These are phyloP conservation scores for Portunus trituberculatus DNA, from an alignment of 1,140 invertebrate genomes.

Conservation along the genomic window DNA sequence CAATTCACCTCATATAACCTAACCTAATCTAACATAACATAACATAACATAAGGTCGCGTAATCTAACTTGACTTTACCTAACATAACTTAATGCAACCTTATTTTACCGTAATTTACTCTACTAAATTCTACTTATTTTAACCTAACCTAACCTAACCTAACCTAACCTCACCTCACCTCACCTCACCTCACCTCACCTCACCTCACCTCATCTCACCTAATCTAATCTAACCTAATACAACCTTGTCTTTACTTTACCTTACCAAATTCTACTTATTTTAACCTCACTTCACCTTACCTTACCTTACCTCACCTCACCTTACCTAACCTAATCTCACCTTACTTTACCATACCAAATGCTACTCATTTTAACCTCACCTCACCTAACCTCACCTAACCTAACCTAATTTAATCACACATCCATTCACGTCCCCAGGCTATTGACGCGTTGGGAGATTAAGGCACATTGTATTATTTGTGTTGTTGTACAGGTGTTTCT, in stretches of 20 bases:
- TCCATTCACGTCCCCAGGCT: neutral
- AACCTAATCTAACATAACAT: too few species aligned
- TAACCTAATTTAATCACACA: neutral
- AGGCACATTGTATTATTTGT: neutral
- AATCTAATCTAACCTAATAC: too few species aligned
- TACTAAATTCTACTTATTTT: too few species aligned
- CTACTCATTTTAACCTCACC: neutral
- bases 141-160: too few species aligned
- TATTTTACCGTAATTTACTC: too few species aligned
- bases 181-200: neutral
- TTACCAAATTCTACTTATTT: too few species aligned
- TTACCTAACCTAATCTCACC: neutral
- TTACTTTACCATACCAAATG: neutral
- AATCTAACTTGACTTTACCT: too few species aligned
- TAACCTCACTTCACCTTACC: too few species aligned
- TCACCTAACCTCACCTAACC: neutral
- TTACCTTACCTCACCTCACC: too few species aligned
- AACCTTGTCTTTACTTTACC: neutral
- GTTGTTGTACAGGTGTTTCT: neutral
- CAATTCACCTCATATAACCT: too few species aligned
- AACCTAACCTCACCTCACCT: neutral
- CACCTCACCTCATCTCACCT: neutral
- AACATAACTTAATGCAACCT: too few species aligned
- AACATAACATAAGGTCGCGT: too few species aligned
- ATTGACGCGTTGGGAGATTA: neutral